These are phyloP conservation scores for Copsychus sechellarum DNA, from an alignment of 2,113 vertebrate species.

Conservation along the genomic window DNA sequence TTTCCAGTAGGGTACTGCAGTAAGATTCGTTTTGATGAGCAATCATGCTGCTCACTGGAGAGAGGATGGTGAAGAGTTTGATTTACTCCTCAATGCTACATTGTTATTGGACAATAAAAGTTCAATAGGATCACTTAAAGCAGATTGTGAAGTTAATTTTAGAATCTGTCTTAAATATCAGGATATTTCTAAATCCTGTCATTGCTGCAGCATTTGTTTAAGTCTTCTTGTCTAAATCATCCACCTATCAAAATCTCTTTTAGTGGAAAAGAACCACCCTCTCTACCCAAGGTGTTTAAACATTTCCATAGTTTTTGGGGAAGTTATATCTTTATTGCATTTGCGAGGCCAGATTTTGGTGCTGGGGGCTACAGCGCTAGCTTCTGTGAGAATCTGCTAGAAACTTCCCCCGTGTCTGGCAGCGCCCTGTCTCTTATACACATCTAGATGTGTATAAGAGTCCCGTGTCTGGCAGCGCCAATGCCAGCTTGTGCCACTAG, in stretches of 20 bases:
- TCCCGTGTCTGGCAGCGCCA: not conserved
- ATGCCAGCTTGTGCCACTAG: not conserved
- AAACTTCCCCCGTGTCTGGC: not conserved
- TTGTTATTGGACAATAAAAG: not conserved
- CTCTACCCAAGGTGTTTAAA: not conserved
- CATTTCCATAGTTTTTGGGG: not conserved
- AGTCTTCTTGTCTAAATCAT: not conserved
- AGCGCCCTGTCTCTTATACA: no score
- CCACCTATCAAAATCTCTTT: not conserved
- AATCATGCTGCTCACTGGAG: not conserved
- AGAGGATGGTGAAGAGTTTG: not conserved
- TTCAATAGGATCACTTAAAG: not conserved
- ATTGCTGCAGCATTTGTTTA: not conserved
- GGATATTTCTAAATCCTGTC: not conserved
- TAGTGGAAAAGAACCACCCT: not conserved
- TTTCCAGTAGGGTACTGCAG: not conserved
- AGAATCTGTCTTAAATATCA: not conserved
- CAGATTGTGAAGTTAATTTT: not conserved
- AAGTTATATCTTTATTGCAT: not conserved
- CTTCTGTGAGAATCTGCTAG: not conserved
- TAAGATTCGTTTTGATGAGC: not conserved
- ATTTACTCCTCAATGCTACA: not conserved
- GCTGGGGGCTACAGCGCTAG: accelerated
- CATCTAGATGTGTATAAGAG: no score
- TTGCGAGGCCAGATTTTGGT: not conserved